phyloP scores from a whole-genome alignment of 1,140 invertebrate genomes.

The Drosophila saltans region DNA sequence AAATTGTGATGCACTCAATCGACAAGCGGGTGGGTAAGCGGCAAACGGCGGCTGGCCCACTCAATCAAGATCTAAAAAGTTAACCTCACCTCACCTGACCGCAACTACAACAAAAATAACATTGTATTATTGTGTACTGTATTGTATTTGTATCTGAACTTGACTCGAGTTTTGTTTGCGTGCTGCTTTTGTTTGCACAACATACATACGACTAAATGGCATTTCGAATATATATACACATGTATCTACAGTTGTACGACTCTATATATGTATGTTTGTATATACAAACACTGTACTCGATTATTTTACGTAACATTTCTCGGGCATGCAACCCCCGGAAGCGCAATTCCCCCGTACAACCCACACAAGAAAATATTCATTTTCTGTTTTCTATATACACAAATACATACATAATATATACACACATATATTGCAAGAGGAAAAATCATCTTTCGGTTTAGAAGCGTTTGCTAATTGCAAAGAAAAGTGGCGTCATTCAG shows the following conservation, averaged over 20 bases:
- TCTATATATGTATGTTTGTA: not conserved
- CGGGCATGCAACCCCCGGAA: conserved; percentile 21
- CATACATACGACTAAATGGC: conserved; percentile 53
- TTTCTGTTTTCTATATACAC: not conserved
- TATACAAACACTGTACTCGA: conserved; percentile 4
- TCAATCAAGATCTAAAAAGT: conserved; percentile 57
- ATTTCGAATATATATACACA: conserved; percentile 49
- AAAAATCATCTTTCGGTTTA: conserved; percentile 21
- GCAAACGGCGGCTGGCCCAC: conserved; percentile 26
- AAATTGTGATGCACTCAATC: conserved; percentile 36
- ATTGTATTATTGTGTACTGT: conserved; percentile 18
- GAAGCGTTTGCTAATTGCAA: conserved; percentile 13
- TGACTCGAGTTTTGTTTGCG: conserved; percentile 62
- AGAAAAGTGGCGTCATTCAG: conserved; percentile 17
- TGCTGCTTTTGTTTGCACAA: conserved; percentile 66
- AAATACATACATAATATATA: not conserved
- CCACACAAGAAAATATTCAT: conserved; percentile 15
- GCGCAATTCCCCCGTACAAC: conserved; percentile 15
- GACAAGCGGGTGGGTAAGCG: not conserved
- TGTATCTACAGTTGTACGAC: not conserved
- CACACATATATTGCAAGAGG: not conserved
- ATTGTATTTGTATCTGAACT: conserved; percentile 60
- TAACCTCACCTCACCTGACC: conserved; percentile 25
- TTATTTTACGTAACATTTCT: conserved; percentile 19
- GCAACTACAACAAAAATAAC: conserved; percentile 39